A percentile compares a stretch with the other conserved stretches of the same genome.
Evolutionary conservation across 1,140 invertebrate genomes (phyloP).

Genomic region (Listronotus oregonensis): DNA sequence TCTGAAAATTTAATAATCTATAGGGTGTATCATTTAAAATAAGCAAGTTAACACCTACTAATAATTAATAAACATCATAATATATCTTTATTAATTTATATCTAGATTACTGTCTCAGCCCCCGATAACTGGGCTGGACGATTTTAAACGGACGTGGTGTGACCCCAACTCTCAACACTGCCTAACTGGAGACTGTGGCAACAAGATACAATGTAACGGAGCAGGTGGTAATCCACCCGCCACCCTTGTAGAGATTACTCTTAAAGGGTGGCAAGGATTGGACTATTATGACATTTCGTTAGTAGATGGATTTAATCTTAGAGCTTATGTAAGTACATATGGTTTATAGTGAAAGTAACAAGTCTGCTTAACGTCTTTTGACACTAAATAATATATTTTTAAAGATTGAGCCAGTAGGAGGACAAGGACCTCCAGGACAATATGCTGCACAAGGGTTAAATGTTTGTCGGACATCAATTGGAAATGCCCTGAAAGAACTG

Average conservation of each 20-base stretch:
- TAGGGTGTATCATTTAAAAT: too few species aligned
- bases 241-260: slow-evolving; percentile 57
- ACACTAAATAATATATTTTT: background rate
- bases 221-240: slow-evolving; percentile 57
- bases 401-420: slow-evolving; percentile 21
- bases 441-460: slow-evolving; percentile 49
- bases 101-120: slow-evolving; percentile 36
- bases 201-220: slow-evolving; percentile 56
- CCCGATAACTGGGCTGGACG: slow-evolving; percentile 53
- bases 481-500: slow-evolving; percentile 53
- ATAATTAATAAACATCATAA: too few species aligned
- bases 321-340: slow-evolving; percentile 38
- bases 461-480: slow-evolving; percentile 54
- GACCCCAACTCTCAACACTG: slow-evolving; percentile 47
- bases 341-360: too few species aligned
- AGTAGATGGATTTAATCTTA: slow-evolving; percentile 58
- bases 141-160: slow-evolving; percentile 58
- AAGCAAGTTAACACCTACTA: too few species aligned
- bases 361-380: too few species aligned
- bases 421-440: background rate
- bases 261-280: slow-evolving; percentile 49
- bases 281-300: slow-evolving; percentile 60
- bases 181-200: slow-evolving; percentile 57
- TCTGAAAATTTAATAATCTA: too few species aligned
- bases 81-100: too few species aligned